Percentiles rank a stretch among this genome's conserved stretches.
phyloP scores from a whole-genome alignment of 2,888 invertebrate genomes.

The Plagodis dolabraria region DNA sequence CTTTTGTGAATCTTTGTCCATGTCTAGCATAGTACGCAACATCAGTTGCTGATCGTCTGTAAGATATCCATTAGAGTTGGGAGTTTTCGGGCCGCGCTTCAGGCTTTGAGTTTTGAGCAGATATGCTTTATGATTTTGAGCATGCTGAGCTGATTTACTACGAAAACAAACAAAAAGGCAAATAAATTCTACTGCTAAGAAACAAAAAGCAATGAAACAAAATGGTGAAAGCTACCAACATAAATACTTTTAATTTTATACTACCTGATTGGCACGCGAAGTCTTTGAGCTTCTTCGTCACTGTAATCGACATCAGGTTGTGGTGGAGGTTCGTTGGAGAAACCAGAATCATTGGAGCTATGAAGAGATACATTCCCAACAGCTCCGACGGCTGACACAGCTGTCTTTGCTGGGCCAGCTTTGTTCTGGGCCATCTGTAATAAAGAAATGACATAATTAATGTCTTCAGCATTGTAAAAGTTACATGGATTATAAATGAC shows the following conservation, averaged over 20 bases:
- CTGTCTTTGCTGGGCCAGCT: conserved; percentile 77
- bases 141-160: conserved; percentile 76
- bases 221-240: conserved; percentile 13
- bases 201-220: conserved; percentile 52
- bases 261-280: conserved; percentile 87
- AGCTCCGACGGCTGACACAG: conserved; percentile 75
- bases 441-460: neutral
- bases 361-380: conserved; percentile 92
- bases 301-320: conserved; percentile 96
- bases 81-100: conserved; percentile 66
- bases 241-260: conserved; percentile 1
- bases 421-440: conserved; percentile 73
- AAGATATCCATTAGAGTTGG: conserved; percentile 74
- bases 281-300: conserved; percentile 91
- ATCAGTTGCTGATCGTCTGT: conserved; percentile 84
- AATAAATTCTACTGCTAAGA: conserved; percentile 56
- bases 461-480: no score
- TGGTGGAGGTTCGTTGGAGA: conserved; percentile 94
- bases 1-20: conserved; percentile 86
- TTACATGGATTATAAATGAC: no score
- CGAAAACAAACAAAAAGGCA: conserved; percentile 59
- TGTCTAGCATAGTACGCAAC: conserved; percentile 77
- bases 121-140: conserved; percentile 69
- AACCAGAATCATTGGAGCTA: conserved; percentile 96
- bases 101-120: conserved; percentile 79